These are phyloP conservation scores for Tympanuchus pallidicinctus DNA, from an alignment of 2,113 vertebrate species.

Conservation along the genomic window DNA sequence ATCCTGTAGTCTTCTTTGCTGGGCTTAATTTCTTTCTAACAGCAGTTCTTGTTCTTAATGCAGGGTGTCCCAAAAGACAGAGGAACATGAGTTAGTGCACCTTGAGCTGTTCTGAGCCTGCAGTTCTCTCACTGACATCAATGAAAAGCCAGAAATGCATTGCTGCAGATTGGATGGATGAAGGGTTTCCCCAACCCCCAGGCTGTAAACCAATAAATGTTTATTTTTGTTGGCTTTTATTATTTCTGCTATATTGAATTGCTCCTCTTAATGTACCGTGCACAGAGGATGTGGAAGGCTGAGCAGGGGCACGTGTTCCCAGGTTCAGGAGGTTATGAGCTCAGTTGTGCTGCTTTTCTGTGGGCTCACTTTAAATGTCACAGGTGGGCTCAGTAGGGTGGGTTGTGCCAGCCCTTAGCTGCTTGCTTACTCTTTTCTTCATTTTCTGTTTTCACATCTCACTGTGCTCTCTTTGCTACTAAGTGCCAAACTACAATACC, in stretches of 20 bases:
- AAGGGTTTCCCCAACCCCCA: background rate
- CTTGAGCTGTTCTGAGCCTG: background rate
- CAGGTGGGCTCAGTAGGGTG: background rate
- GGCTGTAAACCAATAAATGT: background rate
- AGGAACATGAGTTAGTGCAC: background rate
- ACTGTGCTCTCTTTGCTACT: background rate
- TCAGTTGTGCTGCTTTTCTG: background rate
- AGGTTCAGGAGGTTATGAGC: background rate
- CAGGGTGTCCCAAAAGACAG: background rate
- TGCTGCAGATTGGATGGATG: background rate
- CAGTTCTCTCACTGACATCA: background rate
- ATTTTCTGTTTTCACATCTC: background rate
- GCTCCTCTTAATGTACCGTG: background rate
- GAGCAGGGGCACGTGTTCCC: accelerated
- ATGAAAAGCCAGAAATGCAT: background rate
- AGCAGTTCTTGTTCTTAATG: background rate
- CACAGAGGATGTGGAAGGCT: background rate
- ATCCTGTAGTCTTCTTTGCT: background rate
- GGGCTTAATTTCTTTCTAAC: background rate
- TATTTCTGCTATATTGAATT: background rate
- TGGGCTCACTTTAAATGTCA: background rate
- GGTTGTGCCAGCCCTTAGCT: background rate
- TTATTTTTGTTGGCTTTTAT: background rate
- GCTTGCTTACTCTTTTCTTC: background rate
- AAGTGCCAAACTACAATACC: background rate